Evolutionary conservation across 2,888 invertebrate genomes (phyloP), one percentile per base, ranked within the genome.

Genomic region (Mayetiola destructor): DNA sequence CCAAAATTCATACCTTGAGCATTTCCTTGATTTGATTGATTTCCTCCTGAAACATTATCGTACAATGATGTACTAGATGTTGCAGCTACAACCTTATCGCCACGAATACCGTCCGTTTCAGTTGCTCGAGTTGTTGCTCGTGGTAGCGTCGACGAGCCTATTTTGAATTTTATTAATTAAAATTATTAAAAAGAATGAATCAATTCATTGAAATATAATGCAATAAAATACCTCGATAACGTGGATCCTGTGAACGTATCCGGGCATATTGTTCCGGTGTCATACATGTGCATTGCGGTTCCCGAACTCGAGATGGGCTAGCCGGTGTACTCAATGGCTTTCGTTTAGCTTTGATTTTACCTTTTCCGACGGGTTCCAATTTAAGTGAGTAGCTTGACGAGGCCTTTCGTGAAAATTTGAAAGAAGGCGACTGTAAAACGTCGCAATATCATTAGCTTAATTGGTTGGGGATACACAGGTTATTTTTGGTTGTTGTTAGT

Each of bases 361-460:
- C 85, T 77, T 88, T 88, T 72, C 79, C 84, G 62, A 88, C 86
- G 61, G 89, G 88, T 72, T 94, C 94, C 77, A 92, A 78, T 78
- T 90, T 90, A 73, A 95, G 81, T 69, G 93, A 94, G 78, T 93
- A 94, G 73, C 93, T 93, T 67, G 93, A 93, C 65, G 93, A 91
- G 69, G 93, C 92, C 80, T 95, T 95, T 75, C 94, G 84, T 73
- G 92, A 90, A 80, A 93, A 93, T 81, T 93, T 93, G 84, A 92
- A 94, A 76, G 92, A 89, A 73, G 92, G 93, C 77, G 90, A 92
- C 94, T 94, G 85, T 76, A 84, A 82, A 75, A 77, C 74, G 76
- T 78, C 78, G 77, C 76, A 78, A 78, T 78, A 71, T 72, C 69
- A 72, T 72, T 72, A 72, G 72, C 71, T 72, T 72, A 72, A 71